Percentiles rank a stretch among this genome's conserved stretches.
Conservation (phyloP, 2,797 vertebrate species). For the Sciaenops ocellatus region DNA sequence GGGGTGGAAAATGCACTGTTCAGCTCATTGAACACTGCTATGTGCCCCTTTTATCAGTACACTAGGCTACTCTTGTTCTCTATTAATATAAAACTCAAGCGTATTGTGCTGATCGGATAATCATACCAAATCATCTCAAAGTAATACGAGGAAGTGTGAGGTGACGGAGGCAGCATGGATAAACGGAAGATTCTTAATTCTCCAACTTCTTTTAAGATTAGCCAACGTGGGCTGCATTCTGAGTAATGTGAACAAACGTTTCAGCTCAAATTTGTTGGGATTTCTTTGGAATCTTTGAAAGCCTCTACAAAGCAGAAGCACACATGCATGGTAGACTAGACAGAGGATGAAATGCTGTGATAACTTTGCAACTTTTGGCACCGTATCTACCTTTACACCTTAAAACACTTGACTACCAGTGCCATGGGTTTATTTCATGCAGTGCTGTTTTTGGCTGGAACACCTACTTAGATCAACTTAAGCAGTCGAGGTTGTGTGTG, state of each 20-base stretch:
- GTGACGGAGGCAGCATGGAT: too few relatives aligned
- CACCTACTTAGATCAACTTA: not conserved
- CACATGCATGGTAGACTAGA: not conserved
- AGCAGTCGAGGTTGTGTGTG: conserved; percentile 6
- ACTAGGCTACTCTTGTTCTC: not conserved
- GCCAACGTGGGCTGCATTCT: too few relatives aligned
- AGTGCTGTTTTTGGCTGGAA: not conserved
- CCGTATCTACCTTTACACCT: not conserved
- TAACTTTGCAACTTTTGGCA: not conserved
- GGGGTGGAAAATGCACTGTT: not conserved
- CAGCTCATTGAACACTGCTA: not conserved
- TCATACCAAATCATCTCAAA: not conserved
- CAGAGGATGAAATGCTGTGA: not conserved
- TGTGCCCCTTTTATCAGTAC: not conserved
- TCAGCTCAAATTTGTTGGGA: too few relatives aligned
- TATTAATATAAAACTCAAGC: not conserved
- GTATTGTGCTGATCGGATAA: not conserved
- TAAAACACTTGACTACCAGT: not conserved
- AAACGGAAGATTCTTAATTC: too few relatives aligned
- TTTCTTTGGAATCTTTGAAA: too few relatives aligned
- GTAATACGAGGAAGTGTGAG: not conserved
- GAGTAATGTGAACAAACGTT: too few relatives aligned
- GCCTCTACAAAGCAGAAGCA: too few relatives aligned
- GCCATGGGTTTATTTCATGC: not conserved
- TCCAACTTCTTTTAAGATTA: too few relatives aligned